phyloP scores from a whole-genome alignment of 1,140 invertebrate species.

The Archivesica marissinica region DNA sequence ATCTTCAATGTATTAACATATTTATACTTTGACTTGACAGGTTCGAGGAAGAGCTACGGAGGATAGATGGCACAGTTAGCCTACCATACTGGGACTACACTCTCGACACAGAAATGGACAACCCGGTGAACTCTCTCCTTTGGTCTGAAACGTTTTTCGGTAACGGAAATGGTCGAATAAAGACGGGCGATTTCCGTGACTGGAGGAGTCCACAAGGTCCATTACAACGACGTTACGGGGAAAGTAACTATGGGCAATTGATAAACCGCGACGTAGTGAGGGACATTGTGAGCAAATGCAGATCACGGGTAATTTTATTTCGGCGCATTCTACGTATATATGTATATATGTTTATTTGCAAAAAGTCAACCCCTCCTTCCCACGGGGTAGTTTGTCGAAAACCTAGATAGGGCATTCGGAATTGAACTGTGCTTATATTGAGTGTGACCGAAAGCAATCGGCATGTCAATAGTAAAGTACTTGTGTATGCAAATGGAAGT shows the following conservation, averaged over 20 bases:
- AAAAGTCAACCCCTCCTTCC: not conserved
- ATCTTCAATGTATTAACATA: no score
- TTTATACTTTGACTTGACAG: no score
- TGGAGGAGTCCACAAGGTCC: conserved; percentile 56
- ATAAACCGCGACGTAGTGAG: not conserved
- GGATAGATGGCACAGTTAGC: conserved; percentile 69
- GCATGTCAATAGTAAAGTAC: no score
- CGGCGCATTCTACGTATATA: no score
- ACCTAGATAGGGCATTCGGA: no score
- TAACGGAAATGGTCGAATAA: conserved; percentile 81
- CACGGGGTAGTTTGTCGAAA: no score
- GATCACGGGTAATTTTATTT: not conserved
- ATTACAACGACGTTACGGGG: conserved; percentile 35
- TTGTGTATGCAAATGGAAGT: no score
- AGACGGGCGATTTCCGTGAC: conserved; percentile 76
- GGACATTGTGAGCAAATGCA: conserved; percentile 29
- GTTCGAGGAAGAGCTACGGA: conserved; percentile 69
- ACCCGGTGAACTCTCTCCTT: conserved; percentile 79
- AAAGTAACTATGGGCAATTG: conserved; percentile 34
- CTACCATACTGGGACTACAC: conserved; percentile 83
- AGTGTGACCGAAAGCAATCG: no score
- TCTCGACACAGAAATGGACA: conserved; percentile 77
- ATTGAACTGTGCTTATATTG: no score
- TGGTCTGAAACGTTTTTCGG: conserved; percentile 80
- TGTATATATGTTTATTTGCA: not conserved